phyloP scores from a whole-genome alignment of 2,888 invertebrate genomes.

The Germaria angustata region DNA sequence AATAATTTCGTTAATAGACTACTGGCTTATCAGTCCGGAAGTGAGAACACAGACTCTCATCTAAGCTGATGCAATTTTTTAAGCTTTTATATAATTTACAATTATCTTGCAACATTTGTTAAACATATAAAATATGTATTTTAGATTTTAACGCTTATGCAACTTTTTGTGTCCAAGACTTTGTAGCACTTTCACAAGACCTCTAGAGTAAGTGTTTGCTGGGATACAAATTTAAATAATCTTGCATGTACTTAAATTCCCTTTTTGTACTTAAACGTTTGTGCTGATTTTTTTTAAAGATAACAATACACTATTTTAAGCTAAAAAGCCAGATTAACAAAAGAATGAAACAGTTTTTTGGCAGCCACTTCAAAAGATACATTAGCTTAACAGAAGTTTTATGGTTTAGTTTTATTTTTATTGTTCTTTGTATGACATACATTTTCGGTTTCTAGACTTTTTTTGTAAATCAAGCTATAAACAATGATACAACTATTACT shows the following conservation, averaged over 20 bases:
- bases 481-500: background rate
- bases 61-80: no score
- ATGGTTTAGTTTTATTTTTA: constrained; percentile 18
- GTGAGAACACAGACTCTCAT: no score
- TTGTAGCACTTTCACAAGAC: no score
- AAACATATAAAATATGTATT: no score
- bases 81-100: no score
- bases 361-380: constrained; percentile 65
- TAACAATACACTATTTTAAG: constrained; percentile 52
- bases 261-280: constrained; percentile 2
- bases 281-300: constrained; percentile 44
- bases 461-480: background rate
- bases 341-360: constrained; percentile 57
- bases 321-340: constrained; percentile 62
- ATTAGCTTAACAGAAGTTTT: constrained; percentile 63
- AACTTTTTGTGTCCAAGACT: background rate
- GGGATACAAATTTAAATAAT: background rate
- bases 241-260: background rate
- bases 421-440: constrained; percentile 18
- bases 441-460: background rate
- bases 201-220: background rate
- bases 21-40: no score
- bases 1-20: no score
- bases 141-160: background rate
- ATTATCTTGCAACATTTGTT: no score